These are phyloP conservation scores for Pseudotriccus pelzelni DNA, from an alignment of 2,797 vertebrate genomes.

Conservation along the genomic window DNA sequence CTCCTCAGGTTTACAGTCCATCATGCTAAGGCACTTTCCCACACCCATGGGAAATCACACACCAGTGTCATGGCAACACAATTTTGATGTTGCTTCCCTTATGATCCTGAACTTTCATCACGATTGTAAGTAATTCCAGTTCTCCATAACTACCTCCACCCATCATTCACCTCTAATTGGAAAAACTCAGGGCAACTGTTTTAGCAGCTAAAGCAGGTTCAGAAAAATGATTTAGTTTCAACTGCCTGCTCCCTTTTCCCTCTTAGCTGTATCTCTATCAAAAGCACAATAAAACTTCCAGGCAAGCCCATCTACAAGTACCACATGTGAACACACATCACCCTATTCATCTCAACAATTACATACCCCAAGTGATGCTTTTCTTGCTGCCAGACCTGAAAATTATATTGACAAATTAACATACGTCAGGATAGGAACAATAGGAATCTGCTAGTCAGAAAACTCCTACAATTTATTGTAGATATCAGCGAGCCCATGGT, in stretches of 20 bases:
- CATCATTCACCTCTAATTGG: not conserved
- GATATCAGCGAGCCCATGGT: not conserved
- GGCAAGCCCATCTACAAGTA: not conserved
- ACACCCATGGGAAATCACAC: not conserved
- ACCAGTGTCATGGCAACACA: not conserved
- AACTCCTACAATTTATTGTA: not conserved
- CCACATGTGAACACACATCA: not conserved
- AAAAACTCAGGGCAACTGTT: not conserved
- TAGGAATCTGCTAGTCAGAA: not conserved
- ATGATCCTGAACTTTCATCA: not conserved
- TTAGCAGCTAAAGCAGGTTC: not conserved
- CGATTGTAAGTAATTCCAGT: not conserved
- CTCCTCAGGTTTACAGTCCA: not conserved
- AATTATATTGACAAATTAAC: not conserved
- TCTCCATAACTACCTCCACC: not conserved
- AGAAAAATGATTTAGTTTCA: not conserved
- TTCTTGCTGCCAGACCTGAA: not conserved
- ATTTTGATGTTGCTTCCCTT: not conserved
- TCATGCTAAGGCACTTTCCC: not conserved
- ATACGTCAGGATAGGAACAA: not conserved
- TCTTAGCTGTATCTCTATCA: not conserved
- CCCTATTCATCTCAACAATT: not conserved
- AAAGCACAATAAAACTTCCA: not conserved
- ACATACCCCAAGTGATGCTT: not conserved
- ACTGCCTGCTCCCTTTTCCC: not conserved